Evolutionary conservation across 2,888 invertebrate genomes (phyloP), one percentile per base, ranked within the genome.

Genomic region (Hyppa rectilinea): DNA sequence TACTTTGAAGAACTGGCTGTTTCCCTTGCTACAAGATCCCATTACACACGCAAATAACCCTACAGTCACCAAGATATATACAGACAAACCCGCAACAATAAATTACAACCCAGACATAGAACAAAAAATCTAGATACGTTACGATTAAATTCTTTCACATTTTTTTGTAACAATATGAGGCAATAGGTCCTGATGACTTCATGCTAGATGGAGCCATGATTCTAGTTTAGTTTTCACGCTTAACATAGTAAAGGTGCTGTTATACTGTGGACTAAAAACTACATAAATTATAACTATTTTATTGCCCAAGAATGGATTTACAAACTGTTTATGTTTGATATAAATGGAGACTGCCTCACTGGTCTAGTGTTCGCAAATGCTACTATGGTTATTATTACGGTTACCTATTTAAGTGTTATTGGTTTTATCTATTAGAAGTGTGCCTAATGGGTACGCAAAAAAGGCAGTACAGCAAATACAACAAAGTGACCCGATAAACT

Each of bases 111-210:
- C 69, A 83, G 81, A 78, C 75, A 60, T 58, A 34, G n/a, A 23
- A 64, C 71, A 76, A 84, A 83, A 83, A 83, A 69, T 52, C 34
- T 59, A 61, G 75, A 81, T 71, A 52, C 43, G 38, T 59, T 53
- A 68, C 52, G 74, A 79, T 79, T 67, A 76, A 72, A 84, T 84
- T 81, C 82, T 81, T 81, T 83, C 59, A 58, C 72, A 71, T 81
- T 81, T 83, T n/a, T 83, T 83, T 84, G 55, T 64, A 31, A 49
- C 58, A 60, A 23, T 52, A 50, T 76, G 73, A 83, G 69, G 76
- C 59, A 76, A 72, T 76, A 74, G 71, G 31, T 47, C 23, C 9
- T 65, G 71, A 76, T 79, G 77, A 81, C 43, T 59, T 79, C 79
- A 80, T 65, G n/a, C 53, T 64, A 2, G 20, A n/a, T 45, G 12